Base-by-base conservation (phyloP, 2,888 invertebrate species). In the Pteria penguin region DNA sequence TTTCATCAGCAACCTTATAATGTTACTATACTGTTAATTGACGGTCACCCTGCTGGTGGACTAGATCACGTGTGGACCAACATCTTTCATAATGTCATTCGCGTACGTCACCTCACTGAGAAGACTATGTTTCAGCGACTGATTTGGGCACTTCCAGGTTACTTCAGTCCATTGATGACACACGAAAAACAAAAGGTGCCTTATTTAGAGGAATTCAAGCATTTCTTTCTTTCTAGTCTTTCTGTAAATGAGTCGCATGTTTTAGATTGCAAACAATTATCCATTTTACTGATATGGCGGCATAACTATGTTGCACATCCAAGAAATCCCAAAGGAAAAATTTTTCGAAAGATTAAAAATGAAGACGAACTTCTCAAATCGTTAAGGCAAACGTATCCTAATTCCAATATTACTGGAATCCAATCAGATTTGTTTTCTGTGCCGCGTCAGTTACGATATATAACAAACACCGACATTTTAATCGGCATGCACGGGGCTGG, bases 401-500 rank as follows among this genome's bases (percentile, higher is more conserved):
- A 75, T 8, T 83, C 85, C 61, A 66, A 62, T 32, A 79, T 90
- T 2, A 77, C 58, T 24, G 90, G 84, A 5, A 45, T 88, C 11
- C 90, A 91, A 79, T 82, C 91, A 14, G 92, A 92, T 57, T 52
- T 76, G 4, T 80, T 89, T 62, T 55, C 82, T 5, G 87, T 92
- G 84, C 57, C 76, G 11, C 67, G 87, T 22, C 92, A 92, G 82
- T 80, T 92, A 31, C 45, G 83, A 55, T 27, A 83, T 1, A 84
- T 91, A 5, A 33, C 84, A 1, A 73, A 79, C 4, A 86, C 90
- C 0, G 90, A 91, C 77, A 84, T 91, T 62, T 76, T 92, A 18
- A 84, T 92, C 1, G 92, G 92, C 1, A 91, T 92, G 90, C 92
- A 92, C 55, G 92, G 92, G 4, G 92, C 92, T 2, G 91, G 91